Evolutionary conservation across 1,140 invertebrate species (phyloP), one percentile per base, ranked within the genome.

Genomic region (Drosophila fuyamai): DNA sequence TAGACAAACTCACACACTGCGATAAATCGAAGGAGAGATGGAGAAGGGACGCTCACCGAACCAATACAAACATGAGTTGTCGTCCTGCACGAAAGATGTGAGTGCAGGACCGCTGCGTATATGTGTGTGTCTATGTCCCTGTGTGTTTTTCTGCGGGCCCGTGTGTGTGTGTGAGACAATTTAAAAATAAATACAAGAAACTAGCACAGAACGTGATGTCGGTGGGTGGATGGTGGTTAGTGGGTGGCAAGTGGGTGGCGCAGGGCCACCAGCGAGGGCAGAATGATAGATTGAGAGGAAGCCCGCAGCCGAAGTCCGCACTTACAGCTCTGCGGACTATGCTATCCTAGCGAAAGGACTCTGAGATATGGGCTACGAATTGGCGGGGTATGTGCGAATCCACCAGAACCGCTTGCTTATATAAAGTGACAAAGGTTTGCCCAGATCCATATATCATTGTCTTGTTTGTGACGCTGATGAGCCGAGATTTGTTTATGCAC

Each of bases 131-230:
- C 41, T 53, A 36, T 44, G 51, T 44, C 36, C 41, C 55, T 32
- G 38, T 55, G 53, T 48, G 46, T 48, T 36, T 27, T 40, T 29
- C 9, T 43, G 53, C 36, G 18, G 32, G 36, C 16, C 6, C 23
- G 54, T 66, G 61, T 59, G 47, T 40, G 65, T 86, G 62, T 81
- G 65, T 50, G 79, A 79, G 81, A 83, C 83, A 89, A 88, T 86
- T 86, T 86, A 88, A 86, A 86, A 86, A 86, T 86, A 86, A 86
- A 86, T 86, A 88, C 84, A 83, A 86, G 84, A 86, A 86, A 86
- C 83, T 88, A 86, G 83, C 79, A 63, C 83, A 88, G 46, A 79
- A 73, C 70, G 60, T 76, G 76, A 63, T 58, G 75, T 60, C 65
- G 62, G 54, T 60, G 41, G 60, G 32, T 47, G 75, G 70, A 60